Conservation (phyloP, 2,888 invertebrate genomes). For the Cantharis nigra region DNA sequence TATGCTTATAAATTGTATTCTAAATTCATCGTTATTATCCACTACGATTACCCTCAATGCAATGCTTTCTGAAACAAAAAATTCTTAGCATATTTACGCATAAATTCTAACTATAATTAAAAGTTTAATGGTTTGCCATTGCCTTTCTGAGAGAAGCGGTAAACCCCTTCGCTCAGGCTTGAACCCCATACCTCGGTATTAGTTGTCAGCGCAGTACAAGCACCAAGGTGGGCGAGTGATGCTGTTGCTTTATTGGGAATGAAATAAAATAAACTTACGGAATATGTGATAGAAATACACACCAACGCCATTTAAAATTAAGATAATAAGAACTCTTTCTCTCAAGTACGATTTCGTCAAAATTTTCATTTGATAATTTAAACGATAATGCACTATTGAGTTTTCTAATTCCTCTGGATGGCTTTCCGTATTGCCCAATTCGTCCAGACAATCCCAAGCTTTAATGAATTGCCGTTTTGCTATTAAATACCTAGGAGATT, state of each 20-base stretch:
- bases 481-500: background rate
- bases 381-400: background rate
- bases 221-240: too few species aligned
- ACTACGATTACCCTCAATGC: background rate
- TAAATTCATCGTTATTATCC: background rate
- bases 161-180: too few species aligned
- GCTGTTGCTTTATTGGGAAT: too few species aligned
- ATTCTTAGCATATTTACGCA: background rate
- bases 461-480: background rate
- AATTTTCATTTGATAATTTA: background rate
- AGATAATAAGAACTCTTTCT: background rate
- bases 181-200: too few species aligned
- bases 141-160: too few species aligned
- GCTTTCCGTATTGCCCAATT: background rate
- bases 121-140: too few species aligned
- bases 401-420: background rate
- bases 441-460: background rate
- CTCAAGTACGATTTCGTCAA: background rate
- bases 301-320: background rate
- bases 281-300: background rate
- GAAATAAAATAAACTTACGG: too few species aligned
- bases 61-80: background rate
- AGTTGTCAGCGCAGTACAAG: too few species aligned
- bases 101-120: background rate
- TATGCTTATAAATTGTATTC: background rate